phyloP scores from a whole-genome alignment of 2,888 invertebrate species.

The Tiliacea citrago region DNA sequence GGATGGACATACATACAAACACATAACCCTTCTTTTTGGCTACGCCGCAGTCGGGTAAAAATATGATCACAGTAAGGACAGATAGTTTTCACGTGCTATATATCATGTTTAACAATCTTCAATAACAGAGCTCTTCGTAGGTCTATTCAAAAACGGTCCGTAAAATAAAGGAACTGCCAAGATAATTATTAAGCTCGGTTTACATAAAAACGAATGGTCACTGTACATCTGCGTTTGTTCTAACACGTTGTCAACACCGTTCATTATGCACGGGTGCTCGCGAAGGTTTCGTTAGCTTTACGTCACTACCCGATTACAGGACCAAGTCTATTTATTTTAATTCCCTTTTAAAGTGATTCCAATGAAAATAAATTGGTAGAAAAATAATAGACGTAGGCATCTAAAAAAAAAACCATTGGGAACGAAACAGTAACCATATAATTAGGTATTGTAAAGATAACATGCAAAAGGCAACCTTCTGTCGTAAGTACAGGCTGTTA shows the following conservation, averaged over 20 bases:
- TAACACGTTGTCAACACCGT: constrained; percentile 56
- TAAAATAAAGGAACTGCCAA: neutral
- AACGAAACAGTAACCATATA: neutral
- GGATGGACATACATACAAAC: too few species aligned
- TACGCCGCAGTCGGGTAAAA: too few species aligned
- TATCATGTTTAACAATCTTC: too few species aligned
- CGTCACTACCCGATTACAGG: constrained; percentile 45
- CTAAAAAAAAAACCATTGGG: too few species aligned
- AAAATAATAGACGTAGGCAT: neutral
- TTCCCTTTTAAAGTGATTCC: neutral
- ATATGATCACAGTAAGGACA: too few species aligned
- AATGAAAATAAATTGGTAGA: neutral
- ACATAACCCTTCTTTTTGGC: too few species aligned
- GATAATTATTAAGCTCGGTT: neutral
- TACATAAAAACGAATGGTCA: constrained; percentile 27
- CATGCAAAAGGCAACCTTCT: too few species aligned
- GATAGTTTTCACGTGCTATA: too few species aligned
- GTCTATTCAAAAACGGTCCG: neutral
- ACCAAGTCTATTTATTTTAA: constrained; percentile 29
- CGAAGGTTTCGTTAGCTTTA: constrained; percentile 51
- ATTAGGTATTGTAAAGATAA: too few species aligned
- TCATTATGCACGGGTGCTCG: constrained; percentile 59
- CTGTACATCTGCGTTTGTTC: constrained; percentile 36
- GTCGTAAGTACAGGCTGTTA: too few species aligned
- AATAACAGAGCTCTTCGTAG: neutral